phyloP scores from a whole-genome alignment of 1,140 invertebrate species.

The Colletes gigas region DNA sequence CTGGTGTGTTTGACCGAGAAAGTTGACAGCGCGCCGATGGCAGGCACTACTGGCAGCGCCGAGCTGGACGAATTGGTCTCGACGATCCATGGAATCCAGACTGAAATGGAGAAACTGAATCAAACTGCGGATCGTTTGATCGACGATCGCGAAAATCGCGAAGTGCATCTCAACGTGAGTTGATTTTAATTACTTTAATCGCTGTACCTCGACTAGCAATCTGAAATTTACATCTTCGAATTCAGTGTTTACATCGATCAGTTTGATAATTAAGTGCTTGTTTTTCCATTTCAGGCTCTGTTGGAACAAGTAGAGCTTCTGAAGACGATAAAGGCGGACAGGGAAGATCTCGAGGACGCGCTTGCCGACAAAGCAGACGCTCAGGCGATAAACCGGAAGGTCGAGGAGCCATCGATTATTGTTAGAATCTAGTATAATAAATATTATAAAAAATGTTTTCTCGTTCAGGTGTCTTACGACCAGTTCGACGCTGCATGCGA shows the following conservation, averaged over 20 bases:
- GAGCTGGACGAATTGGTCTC: constrained; percentile 65
- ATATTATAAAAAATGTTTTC: neutral
- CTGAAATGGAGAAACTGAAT: constrained; percentile 73
- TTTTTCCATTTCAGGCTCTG: constrained; percentile 65
- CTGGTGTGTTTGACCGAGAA: constrained; percentile 61
- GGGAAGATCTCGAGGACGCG: constrained; percentile 85
- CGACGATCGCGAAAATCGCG: constrained; percentile 71
- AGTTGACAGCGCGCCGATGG: constrained; percentile 52
- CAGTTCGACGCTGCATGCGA: constrained; percentile 86
- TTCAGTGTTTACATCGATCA: too few species aligned
- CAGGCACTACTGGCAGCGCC: neutral
- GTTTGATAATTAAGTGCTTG: too few species aligned
- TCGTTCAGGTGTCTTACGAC: constrained; percentile 83
- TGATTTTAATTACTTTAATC: neutral
- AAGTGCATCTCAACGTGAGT: constrained; percentile 54
- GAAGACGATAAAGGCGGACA: constrained; percentile 84
- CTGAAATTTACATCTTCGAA: too few species aligned
- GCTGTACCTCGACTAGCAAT: too few species aligned
- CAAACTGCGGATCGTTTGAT: constrained; percentile 68
- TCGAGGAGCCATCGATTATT: constrained; percentile 3
- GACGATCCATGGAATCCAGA: constrained; percentile 73
- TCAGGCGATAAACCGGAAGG: constrained; percentile 84
- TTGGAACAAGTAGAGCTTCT: constrained; percentile 82
- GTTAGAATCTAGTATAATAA: neutral
- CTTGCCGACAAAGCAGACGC: constrained; percentile 87